Percentiles rank a stretch among this genome's conserved stretches.
Evolutionary conservation across 2,888 invertebrate species (phyloP).

Genomic region (Trissoscelio sp.): DNA sequence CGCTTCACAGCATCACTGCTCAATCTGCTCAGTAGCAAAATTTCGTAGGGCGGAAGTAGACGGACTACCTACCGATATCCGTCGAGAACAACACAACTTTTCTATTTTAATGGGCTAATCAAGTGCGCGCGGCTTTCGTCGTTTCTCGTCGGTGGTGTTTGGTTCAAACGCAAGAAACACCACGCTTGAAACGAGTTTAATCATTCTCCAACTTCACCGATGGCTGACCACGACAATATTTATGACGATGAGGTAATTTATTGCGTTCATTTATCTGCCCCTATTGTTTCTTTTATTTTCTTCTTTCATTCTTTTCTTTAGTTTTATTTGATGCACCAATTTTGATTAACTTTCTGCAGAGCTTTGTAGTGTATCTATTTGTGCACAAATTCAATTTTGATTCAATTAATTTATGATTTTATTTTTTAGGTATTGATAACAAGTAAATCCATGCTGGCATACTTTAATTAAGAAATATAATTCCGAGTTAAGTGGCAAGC

Average conservation of each 20-base stretch:
- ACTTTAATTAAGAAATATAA: too few species aligned
- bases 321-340: background rate
- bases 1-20: conserved; percentile 67
- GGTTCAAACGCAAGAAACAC: conserved; percentile 25
- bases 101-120: conserved; percentile 58
- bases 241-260: conserved; percentile 72
- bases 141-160: conserved; percentile 36
- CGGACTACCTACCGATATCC: conserved; percentile 34
- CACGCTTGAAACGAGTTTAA: conserved; percentile 35
- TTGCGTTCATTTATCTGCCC: too few species aligned
- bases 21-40: conserved; percentile 69
- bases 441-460: too few species aligned
- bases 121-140: conserved; percentile 19
- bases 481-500: too few species aligned
- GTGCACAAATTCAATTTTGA: too few species aligned
- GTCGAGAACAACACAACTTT: conserved; percentile 37
- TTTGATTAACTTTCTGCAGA: too few species aligned
- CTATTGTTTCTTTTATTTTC: too few species aligned
- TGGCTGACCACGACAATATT: conserved; percentile 73
- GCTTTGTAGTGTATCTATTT: too few species aligned
- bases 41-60: conserved; percentile 61
- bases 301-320: too few species aligned
- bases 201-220: conserved; percentile 45
- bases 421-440: too few species aligned
- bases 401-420: too few species aligned